These are phyloP conservation scores for Anhinga rufa DNA, from an alignment of 2,113 vertebrate species.

Conservation along the genomic window DNA sequence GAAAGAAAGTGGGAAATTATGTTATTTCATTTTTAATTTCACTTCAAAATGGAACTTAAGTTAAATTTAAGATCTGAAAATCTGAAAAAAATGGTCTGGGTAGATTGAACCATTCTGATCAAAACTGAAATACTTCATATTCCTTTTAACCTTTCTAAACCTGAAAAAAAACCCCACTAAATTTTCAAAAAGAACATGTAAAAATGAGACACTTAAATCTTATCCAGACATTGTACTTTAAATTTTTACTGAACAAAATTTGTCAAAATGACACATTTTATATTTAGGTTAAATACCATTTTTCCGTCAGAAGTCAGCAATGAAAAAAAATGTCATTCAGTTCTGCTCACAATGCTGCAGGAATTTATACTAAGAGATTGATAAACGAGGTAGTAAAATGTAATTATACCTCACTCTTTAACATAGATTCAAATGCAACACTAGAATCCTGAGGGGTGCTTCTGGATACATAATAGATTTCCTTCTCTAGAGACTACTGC, in stretches of 20 bases:
- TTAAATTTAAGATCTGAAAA: not conserved
- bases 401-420: conserved; percentile 36
- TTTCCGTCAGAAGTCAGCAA: not conserved
- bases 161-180: not conserved
- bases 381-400: conserved; percentile 40
- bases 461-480: not conserved
- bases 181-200: not conserved
- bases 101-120: not conserved
- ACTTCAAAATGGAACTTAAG: not conserved
- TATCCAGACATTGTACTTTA: not conserved
- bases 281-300: not conserved
- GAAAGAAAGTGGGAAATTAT: not conserved
- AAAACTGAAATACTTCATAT: not conserved
- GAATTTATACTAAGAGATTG: not conserved
- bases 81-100: not conserved
- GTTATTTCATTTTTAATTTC: not conserved
- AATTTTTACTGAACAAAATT: conserved; percentile 9
- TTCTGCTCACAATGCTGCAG: not conserved
- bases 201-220: not conserved
- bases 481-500: not conserved
- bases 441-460: not conserved
- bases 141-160: not conserved
- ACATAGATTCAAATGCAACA: not conserved
- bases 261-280: conserved; percentile 12
- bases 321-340: not conserved